These are phyloP conservation scores for Porites lutea DNA, from an alignment of 64 coral and sea anemone species.

Conservation along the genomic window DNA sequence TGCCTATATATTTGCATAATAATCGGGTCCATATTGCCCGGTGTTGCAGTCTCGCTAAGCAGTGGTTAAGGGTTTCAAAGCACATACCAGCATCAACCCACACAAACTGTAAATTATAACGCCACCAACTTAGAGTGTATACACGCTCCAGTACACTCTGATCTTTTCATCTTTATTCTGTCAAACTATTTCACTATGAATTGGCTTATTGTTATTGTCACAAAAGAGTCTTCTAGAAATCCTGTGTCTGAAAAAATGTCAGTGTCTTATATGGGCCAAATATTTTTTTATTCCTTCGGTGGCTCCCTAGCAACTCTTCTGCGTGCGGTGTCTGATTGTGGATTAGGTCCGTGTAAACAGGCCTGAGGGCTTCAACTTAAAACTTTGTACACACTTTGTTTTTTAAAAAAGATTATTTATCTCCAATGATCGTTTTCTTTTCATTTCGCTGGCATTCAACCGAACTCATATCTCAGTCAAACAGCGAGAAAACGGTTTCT, in stretches of 20 bases:
- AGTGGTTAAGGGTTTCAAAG: neutral
- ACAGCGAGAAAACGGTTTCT: neutral
- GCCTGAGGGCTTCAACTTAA: neutral
- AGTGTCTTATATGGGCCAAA: neutral
- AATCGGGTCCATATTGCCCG: constrained; percentile 1
- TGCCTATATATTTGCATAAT: constrained; percentile 45
- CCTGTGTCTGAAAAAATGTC: neutral
- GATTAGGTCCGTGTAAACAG: neutral
- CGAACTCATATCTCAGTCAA: neutral
- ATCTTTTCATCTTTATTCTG: neutral
- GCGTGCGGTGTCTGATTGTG: neutral
- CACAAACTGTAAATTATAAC: neutral
- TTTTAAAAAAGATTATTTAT: neutral
- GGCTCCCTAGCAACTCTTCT: neutral
- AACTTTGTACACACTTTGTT: neutral
- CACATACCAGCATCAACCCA: neutral
- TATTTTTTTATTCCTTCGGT: neutral
- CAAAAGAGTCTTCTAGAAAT: constrained; percentile 19
- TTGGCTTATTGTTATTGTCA: neutral
- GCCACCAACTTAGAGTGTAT: neutral
- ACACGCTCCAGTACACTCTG: neutral
- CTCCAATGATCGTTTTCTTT: too few species aligned
- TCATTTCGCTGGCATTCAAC: neutral
- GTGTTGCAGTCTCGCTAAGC: constrained; percentile 20
- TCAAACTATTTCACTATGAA: neutral